Conservation (phyloP, 2,888 invertebrate species). For the Peribatodes rhomboidaria region DNA sequence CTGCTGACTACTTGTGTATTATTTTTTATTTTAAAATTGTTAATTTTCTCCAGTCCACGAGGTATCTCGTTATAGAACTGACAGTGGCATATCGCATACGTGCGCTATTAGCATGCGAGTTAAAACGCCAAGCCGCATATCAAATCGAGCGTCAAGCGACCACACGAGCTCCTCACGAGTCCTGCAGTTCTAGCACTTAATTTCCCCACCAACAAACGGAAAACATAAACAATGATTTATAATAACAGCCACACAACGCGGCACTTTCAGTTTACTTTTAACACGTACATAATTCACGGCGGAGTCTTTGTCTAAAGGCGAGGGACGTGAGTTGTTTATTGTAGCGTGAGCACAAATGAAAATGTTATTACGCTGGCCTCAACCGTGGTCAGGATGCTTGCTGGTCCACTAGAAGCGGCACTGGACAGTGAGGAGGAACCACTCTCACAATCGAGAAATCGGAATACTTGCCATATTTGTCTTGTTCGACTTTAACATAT, state of each 20-base stretch:
- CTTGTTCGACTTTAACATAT: too few species aligned
- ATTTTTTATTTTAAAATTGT: neutral
- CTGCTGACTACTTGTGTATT: too few species aligned
- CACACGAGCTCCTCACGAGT: conserved; percentile 67
- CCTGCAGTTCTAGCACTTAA: conserved; percentile 81
- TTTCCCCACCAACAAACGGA: conserved; percentile 84
- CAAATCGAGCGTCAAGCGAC: conserved; percentile 64
- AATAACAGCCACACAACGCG: conserved; percentile 84
- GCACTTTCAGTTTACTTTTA: conserved; percentile 87
- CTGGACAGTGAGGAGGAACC: conserved; percentile 17
- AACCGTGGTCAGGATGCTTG: conserved; percentile 61
- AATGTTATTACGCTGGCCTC: conserved; percentile 83
- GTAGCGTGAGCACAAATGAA: conserved; percentile 85
- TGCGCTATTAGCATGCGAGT: conserved; percentile 54
- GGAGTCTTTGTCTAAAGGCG: conserved; percentile 85
- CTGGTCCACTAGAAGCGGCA: conserved; percentile 56
- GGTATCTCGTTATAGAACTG: conserved; percentile 39
- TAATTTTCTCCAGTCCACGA: neutral
- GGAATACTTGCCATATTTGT: neutral
- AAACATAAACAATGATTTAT: conserved; percentile 87
- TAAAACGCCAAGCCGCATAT: conserved; percentile 52
- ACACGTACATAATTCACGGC: conserved; percentile 86
- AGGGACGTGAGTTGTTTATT: conserved; percentile 86
- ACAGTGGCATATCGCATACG: conserved; percentile 40
- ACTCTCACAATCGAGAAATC: neutral